Evolutionary conservation across 2,113 vertebrate genomes (phyloP).

Genomic region (Uria aalge): DNA sequence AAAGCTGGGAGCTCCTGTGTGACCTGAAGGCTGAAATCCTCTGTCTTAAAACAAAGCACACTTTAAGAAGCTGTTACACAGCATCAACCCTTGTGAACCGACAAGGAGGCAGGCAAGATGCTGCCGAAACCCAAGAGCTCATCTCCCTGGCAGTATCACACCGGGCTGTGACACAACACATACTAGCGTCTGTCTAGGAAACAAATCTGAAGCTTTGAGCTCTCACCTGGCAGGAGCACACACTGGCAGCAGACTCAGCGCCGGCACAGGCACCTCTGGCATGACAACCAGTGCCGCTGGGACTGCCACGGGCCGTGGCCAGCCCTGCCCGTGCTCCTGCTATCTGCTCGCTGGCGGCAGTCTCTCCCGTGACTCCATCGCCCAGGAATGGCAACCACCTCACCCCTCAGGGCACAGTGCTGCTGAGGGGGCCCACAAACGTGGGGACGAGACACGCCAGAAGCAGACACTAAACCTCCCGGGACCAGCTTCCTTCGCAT

Average conservation of each 20-base stretch:
- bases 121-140: background rate
- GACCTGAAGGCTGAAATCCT: background rate
- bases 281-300: conserved; percentile 38
- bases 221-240: conserved; percentile 46
- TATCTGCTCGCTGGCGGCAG: conserved; percentile 37
- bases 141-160: background rate
- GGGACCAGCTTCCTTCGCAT: background rate
- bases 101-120: background rate
- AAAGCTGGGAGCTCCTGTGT: background rate
- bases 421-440: background rate
- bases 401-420: background rate
- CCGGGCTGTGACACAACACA: background rate
- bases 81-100: background rate
- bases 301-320: background rate
- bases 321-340: conserved; percentile 36
- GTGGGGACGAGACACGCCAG: background rate
- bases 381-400: conserved; percentile 66
- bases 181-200: background rate
- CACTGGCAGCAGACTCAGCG: conserved; percentile 10
- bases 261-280: background rate
- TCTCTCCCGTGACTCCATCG: conserved; percentile 71
- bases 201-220: background rate
- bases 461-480: background rate
- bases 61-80: background rate
- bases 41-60: background rate